Base-by-base conservation (phyloP, 2,113 vertebrate species). In the Sterrhoptilus dennistouni region DNA sequence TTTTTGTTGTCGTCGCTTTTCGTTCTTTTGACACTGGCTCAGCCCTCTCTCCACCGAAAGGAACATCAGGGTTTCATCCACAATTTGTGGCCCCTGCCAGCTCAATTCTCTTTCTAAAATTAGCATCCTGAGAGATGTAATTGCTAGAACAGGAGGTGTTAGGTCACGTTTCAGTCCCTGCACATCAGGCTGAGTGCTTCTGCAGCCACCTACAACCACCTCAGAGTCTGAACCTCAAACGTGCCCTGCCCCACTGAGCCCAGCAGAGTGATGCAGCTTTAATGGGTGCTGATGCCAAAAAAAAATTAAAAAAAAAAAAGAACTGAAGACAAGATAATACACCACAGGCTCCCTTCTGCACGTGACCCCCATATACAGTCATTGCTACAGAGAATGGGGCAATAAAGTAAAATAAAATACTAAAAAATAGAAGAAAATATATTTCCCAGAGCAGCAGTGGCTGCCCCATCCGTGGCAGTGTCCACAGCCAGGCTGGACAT, bases 71-170 rank as follows among this genome's bases (percentile, higher is more conserved):
- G 23, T 74, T 86, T 83, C 71, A 75, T 56, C 44, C 45, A 77
- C 45, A 38, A 27, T 19, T 91, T 2, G 3, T 69, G 50, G 45
- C 16, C 81, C 45, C 75, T 57, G 86, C 53, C 66, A 88, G 53
- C 66, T 92, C 52, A 40, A 81, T 75, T 84, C n/a, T 57, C 2
- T 36, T 91, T 85, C 90, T 80, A 93, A 92, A 91, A 92, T 85
- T 83, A 83, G 45, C 57, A 90, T 29, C 75, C 78, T 15, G 28
- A 85, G 42, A 68, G 35, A 65, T 5, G 52, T 57, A 88, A 83
- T 45, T 83, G 78, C 53, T 36, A 29, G 61, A 64, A 80, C 31
- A 69, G 74, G 94, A 93, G 70, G 40, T 84, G 53, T 76, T 68
- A 79, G 45, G 79, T 92, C 49, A 69, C 9, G 1, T 60, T 76